phyloP scores from a whole-genome alignment of 2,113 vertebrate species.

The Malurus melanocephalus region DNA sequence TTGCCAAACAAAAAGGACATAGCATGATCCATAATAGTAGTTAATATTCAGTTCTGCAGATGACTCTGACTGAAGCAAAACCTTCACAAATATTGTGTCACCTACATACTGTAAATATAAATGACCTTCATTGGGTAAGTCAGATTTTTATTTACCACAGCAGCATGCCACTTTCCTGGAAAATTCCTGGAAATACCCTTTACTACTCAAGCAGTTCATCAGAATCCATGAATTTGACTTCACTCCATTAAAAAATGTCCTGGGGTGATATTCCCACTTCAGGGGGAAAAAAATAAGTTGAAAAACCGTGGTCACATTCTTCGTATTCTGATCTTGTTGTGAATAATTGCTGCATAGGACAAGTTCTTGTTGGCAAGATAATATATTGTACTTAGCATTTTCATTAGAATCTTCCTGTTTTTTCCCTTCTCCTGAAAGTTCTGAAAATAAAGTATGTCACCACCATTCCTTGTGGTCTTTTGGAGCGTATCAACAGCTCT shows the following conservation, averaged over 20 bases:
- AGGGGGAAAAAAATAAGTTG: not conserved
- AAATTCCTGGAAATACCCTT: not conserved
- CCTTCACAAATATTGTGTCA: not conserved
- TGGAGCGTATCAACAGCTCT: not conserved
- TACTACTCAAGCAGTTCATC: not conserved
- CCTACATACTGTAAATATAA: not conserved
- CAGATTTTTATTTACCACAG: not conserved
- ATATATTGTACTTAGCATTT: not conserved
- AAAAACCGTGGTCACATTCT: not conserved
- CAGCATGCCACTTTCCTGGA: not conserved
- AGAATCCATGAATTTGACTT: not conserved
- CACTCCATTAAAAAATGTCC: not conserved
- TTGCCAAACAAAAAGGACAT: not conserved
- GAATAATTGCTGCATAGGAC: not conserved
- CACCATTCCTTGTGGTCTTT: slow-evolving; percentile 51
- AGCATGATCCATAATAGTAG: not conserved
- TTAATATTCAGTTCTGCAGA: not conserved
- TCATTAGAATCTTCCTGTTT: slow-evolving; percentile 46
- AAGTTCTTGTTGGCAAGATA: slow-evolving; percentile 5
- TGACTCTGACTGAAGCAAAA: not conserved
- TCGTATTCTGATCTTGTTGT: slow-evolving; percentile 29
- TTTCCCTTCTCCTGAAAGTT: slow-evolving; percentile 13
- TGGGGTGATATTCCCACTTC: not conserved
- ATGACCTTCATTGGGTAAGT: not conserved
- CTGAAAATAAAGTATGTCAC: not conserved